Evolutionary conservation across 2,888 invertebrate genomes (phyloP).

Genomic region (Cantharis nigra): DNA sequence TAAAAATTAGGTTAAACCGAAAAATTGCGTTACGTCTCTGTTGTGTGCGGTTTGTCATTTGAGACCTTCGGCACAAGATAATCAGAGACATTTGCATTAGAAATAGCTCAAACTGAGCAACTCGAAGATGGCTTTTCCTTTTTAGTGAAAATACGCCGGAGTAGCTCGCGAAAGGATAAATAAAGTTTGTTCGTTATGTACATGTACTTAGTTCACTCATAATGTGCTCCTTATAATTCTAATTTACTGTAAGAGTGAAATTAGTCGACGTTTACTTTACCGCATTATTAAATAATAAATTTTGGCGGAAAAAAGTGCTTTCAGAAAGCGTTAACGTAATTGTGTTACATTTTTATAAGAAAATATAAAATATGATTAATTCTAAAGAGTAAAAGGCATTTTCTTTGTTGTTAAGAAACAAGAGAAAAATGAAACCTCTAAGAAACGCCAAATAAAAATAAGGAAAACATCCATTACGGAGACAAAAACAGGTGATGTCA

Average conservation of each 20-base stretch:
- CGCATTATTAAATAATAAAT: slow-evolving; percentile 2
- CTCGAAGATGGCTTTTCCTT: slow-evolving; percentile 39
- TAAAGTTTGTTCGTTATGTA: slow-evolving; percentile 52
- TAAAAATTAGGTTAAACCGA: not conserved
- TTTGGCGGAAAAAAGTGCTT: not conserved
- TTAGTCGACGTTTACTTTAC: not conserved
- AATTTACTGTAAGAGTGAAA: slow-evolving; percentile 11
- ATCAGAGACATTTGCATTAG: slow-evolving; percentile 52
- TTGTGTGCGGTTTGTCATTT: slow-evolving; percentile 18
- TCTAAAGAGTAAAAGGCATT: slow-evolving; percentile 4
- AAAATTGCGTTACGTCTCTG: slow-evolving; percentile 13
- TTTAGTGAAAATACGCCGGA: slow-evolving; percentile 44
- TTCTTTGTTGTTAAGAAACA: slow-evolving; percentile 10
- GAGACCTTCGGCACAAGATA: slow-evolving; percentile 36
- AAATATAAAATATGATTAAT: slow-evolving; percentile 2
- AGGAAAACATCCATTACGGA: slow-evolving; percentile 38
- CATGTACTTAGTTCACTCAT: slow-evolving; percentile 41
- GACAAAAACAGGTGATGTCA: slow-evolving; percentile 44
- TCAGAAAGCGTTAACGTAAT: not conserved
- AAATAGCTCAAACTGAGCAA: slow-evolving; percentile 49
- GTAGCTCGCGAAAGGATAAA: slow-evolving; percentile 47
- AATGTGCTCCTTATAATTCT: slow-evolving; percentile 36
- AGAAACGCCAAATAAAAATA: slow-evolving; percentile 21
- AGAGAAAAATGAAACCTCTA: slow-evolving; percentile 16
- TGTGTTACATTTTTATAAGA: not conserved